Percentiles rank a stretch among this genome's conserved stretches.
Evolutionary conservation across 2,113 vertebrate genomes (phyloP).

Genomic region (Petrocephalus zakoni): DNA sequence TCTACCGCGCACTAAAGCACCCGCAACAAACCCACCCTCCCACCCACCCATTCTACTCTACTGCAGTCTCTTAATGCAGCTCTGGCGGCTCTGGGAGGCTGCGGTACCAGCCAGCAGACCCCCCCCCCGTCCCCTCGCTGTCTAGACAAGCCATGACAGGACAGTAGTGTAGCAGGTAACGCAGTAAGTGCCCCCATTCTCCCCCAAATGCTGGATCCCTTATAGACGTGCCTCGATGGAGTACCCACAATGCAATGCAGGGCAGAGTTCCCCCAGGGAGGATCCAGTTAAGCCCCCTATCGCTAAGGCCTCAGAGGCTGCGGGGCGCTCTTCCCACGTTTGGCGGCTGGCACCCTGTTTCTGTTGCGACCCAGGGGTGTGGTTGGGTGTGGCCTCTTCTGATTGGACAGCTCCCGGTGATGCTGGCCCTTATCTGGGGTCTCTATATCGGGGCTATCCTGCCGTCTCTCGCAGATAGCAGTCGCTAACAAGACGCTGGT

Average conservation of each 20-base stretch:
- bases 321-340: background rate
- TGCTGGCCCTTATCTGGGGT: constrained; percentile 47
- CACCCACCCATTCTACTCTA: constrained; percentile 33
- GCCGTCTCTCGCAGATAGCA: constrained; percentile 48
- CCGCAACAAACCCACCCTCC: constrained; percentile 29
- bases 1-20: constrained; percentile 39
- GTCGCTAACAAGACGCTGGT: constrained; percentile 10
- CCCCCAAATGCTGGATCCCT: background rate
- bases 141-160: background rate
- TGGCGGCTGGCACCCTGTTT: background rate
- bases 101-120: background rate
- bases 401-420: constrained; percentile 54
- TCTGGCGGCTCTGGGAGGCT: background rate
- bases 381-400: constrained; percentile 48
- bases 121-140: background rate
- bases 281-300: background rate
- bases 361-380: constrained; percentile 20
- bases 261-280: background rate
- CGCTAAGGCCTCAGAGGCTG: background rate
- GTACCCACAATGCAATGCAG: background rate
- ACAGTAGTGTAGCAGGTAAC: background rate
- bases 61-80: constrained; percentile 3
- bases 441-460: constrained; percentile 37
- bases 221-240: background rate
- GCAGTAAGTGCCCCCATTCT: background rate